Evolutionary conservation across 2,888 invertebrate genomes (phyloP), one percentile per base, ranked within the genome.

Genomic region (Parascotia fuliginaria): DNA sequence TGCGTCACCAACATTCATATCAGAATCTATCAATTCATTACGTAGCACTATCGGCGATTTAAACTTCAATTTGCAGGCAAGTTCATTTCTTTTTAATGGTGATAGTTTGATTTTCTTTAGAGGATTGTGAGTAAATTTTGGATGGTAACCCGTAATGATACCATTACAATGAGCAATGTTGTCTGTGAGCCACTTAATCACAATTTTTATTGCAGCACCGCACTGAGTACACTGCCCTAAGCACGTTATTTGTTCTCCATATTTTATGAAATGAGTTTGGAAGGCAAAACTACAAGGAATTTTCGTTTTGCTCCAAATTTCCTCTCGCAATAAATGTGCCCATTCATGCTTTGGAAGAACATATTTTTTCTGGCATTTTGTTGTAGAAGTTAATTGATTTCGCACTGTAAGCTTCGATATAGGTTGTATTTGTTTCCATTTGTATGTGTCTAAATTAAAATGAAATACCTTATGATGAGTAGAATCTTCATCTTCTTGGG

Each of bases 341-440:
- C 37, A 38, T 27, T 38, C 24, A 22, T 24, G 27, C 6, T 36
- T 36, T 11, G 36, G 36, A 1, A 19, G 6, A 1, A 42, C 34
- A 34, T 16, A 42, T 28, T 28, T 42, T 0, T 27, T 34, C 11
- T 42, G 42, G n/a, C 22, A 42, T 34, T 33, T 33, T 3, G 1
- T 7, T 2, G 5, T 24, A 9, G n/a, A n/a, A n/a, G n/a, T 11
- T 34, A 34, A 2, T 42, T 34, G 33, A 27, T 42, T 42, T 42
- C 42, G 11, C 0, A 42, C 22, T 27, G 42, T 28, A 24, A n/a
- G 5, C 7, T 36, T 42, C 14, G 42, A 14, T 15, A 42, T 42
- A n/a, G 42, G 42, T 16, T 24, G 34, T 36, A 42, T 42, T 42
- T 28, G 1, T 24, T 27, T 1, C 42, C 42, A 42, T 42, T 42